Base-by-base conservation (phyloP, 2,888 invertebrate species). In the Lasioglossum oenotherae region DNA sequence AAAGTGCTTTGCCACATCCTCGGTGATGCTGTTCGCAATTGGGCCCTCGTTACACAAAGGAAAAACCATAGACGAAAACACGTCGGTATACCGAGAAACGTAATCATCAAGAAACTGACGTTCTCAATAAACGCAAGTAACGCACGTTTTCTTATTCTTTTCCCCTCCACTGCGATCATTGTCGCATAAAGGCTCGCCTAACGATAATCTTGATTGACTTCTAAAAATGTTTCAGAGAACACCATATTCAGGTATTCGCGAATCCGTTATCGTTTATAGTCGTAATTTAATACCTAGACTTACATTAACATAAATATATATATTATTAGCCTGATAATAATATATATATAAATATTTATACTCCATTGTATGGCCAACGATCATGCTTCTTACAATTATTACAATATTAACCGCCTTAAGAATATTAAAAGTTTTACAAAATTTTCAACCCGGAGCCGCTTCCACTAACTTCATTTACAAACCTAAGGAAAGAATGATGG, bases 301-400 rank as follows among this genome's bases (percentile, higher is more conserved):
- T 94, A 93, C 82, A 85, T 92, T 94, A 93, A 93, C 93, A 93
- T 93, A 93, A 94, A 78, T 74, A 78, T 92, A 93, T 80, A 91
- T 92, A 71, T 71, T 69, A 69, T 69, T 69, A 69, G 38, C 23
- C 23, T 41, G 38, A 14, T 71, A 41, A 93, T 92, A 93, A 92
- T 90, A 92, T 90, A 92, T 92, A 89, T 90, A 92, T 75, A 77
- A 46, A 78, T 92, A 93, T 84, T 91, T 92, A 93, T 94, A 93
- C 93, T 94, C 94, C 93, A 94, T 94, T 94, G 94, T 94, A 95
- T 94, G 94, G 94, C 94, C 94, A 95, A 95, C 94, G 94, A 95
- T 95, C 94, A 94, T 94, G 94, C 94, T 93, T 92, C 87, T 92
- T 93, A 92, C 91, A 93, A 91, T 57, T 92, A 92, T 89, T 92